Conservation (phyloP, 2,888 invertebrate species). For the Calameuta idolon region DNA sequence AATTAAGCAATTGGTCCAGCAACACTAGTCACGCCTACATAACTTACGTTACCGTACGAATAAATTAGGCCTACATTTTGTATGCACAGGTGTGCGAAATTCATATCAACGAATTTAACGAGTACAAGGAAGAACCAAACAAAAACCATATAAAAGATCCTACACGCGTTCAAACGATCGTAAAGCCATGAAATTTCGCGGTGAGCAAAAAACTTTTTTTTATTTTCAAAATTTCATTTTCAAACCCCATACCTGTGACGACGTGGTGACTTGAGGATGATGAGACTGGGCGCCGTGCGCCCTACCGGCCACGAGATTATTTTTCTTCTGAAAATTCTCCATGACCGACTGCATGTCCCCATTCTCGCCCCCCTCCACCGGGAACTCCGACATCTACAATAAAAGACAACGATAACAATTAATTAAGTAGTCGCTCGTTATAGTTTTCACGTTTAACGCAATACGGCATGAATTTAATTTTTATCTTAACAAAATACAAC, state of each 20-base stretch:
- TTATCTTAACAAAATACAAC: too few relatives aligned
- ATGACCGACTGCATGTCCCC: constrained; percentile 77
- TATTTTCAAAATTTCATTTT: constrained; percentile 7
- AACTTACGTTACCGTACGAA: too few relatives aligned
- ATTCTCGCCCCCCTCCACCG: constrained; percentile 72
- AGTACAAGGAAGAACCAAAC: constrained; percentile 3
- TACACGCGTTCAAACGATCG: not conserved
- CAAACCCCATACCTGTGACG: constrained; percentile 68
- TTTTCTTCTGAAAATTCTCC: constrained; percentile 80
- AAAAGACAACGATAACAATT: constrained; percentile 17
- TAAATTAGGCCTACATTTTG: not conserved
- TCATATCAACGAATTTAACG: not conserved
- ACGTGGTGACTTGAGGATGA: constrained; percentile 70
- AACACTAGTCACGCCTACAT: too few relatives aligned
- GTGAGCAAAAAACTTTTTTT: constrained; percentile 8
- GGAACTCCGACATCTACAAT: constrained; percentile 71
- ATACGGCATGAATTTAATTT: too few relatives aligned
- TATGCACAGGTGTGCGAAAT: not conserved
- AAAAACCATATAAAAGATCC: not conserved
- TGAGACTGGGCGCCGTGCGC: constrained; percentile 51
- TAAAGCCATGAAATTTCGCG: not conserved
- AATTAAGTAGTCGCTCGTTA: constrained; percentile 5
- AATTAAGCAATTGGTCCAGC: not conserved
- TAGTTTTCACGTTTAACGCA: too few relatives aligned
- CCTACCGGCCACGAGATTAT: constrained; percentile 63